Base-by-base conservation (phyloP, 2,888 invertebrate species). In the Stenotaenia linearis region DNA sequence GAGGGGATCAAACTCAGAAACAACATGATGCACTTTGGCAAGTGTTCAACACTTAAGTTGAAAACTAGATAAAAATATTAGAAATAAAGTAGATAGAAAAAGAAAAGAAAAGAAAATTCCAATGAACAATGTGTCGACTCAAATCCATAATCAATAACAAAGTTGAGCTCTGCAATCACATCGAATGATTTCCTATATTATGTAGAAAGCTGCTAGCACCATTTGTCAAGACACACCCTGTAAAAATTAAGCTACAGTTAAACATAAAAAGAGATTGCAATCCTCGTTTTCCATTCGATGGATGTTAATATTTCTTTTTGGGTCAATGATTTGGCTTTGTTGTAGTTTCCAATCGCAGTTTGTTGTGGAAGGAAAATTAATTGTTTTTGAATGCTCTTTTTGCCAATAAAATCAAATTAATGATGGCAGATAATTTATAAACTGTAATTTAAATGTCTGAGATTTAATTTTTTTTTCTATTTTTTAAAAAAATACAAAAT, bases 11-110 rank as follows among this genome's bases (percentile, higher is more conserved):
- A 69, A 69, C 28, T 69, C 69, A 69, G 25, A 69, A 69, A 69
- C 69, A 69, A 69, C 69, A 69, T 28, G 69, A 69, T 69, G 69
- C 69, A 69, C 69, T 69, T 69, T 69, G 69, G 69, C 69, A 69
- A 69, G 69, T 28, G 69, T 69, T 69, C 69, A 69, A 69, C 69
- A 25, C 28, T 69, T 69, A 69, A 69, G 25, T 28, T 69, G 25
- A 25, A 23, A 25, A 5, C 69, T n/a, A 69, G 69, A 28, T 69
- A 69, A 69, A 69, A 69, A 50, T 0, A 50, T 7, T 1, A 18
- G 25, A 12, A 69, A 28, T 23, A 15, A 69, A 28, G 25, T 69
- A 69, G n/a, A 4, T 15, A 12, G n/a, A 69, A 69, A 69, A 69
- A 25, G 10, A 7, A 12, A 12, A 15, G 12, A 28, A 69, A 25